phyloP scores from a whole-genome alignment of 2,888 invertebrate genomes.

The Cosmia trapezina region DNA sequence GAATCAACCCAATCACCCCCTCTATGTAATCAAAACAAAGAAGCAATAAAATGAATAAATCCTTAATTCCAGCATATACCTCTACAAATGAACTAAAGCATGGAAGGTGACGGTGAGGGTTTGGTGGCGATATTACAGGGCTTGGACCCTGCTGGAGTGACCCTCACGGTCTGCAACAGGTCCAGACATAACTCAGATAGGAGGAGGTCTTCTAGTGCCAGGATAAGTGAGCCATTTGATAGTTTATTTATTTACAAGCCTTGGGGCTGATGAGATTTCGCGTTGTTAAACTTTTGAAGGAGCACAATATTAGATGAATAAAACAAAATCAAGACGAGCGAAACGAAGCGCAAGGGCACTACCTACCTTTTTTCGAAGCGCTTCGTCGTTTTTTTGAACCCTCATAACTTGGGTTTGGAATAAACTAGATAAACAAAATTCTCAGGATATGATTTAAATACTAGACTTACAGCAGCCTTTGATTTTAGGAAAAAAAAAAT shows the following conservation, averaged over 20 bases:
- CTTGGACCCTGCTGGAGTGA: slow-evolving; percentile 68
- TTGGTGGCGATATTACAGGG: slow-evolving; percentile 74
- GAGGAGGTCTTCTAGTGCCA: slow-evolving; percentile 16
- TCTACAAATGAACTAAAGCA: slow-evolving; percentile 60
- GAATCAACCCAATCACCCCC: too few species aligned
- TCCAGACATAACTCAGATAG: slow-evolving; percentile 12
- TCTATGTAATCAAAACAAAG: neutral
- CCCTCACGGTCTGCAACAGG: slow-evolving; percentile 69
- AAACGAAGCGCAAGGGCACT: too few species aligned
- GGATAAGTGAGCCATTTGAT: slow-evolving; percentile 47
- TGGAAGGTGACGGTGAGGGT: slow-evolving; percentile 71
- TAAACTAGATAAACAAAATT: too few species aligned
- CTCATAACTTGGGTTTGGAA: too few species aligned
- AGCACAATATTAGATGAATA: neutral
- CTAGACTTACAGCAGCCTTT: too few species aligned
- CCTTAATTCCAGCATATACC: slow-evolving; percentile 67
- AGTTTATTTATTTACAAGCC: neutral
- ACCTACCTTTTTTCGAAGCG: too few species aligned
- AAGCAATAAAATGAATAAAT: too few species aligned
- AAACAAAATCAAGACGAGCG: too few species aligned
- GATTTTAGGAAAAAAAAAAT: too few species aligned
- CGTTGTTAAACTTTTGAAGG: neutral
- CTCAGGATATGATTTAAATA: too few species aligned
- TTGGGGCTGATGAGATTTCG: neutral
- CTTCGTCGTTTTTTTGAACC: too few species aligned